A percentile compares a stretch with the other conserved stretches of the same genome.
Conservation (phyloP, 2,888 invertebrate genomes). For the Ectobius pallidus region DNA sequence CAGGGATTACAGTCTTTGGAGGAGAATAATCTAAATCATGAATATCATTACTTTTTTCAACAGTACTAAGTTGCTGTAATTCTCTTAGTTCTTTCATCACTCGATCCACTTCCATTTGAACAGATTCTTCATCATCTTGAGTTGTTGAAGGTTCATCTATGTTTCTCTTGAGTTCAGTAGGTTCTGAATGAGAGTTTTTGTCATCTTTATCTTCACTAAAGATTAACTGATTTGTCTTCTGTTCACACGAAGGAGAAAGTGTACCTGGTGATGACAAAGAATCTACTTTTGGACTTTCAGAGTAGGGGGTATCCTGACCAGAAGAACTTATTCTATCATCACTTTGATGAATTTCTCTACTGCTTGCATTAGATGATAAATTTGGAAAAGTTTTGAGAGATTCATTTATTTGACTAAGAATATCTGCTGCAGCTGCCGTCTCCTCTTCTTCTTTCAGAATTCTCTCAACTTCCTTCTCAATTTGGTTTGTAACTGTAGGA, state of each 20-base stretch:
- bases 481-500: too few species aligned
- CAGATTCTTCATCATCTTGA: slow-evolving; percentile 52
- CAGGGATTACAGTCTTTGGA: not conserved
- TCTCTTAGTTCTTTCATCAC: slow-evolving; percentile 52
- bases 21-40: slow-evolving; percentile 1
- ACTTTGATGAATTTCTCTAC: not conserved
- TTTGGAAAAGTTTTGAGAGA: slow-evolving; percentile 30
- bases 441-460: slow-evolving; percentile 48
- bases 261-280: not conserved
- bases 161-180: not conserved
- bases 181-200: not conserved
- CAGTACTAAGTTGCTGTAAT: slow-evolving; percentile 45
- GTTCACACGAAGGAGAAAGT: not conserved
- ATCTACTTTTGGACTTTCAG: not conserved
- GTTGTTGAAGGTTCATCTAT: slow-evolving; percentile 29
- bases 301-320: not conserved
- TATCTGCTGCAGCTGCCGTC: slow-evolving; percentile 55
- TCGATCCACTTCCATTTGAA: slow-evolving; percentile 53
- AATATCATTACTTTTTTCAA: slow-evolving; percentile 3
- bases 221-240: not conserved
- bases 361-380: not conserved
- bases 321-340: not conserved
- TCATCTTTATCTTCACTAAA: not conserved
- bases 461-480: slow-evolving; percentile 30
- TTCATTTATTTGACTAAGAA: slow-evolving; percentile 55